Evolutionary conservation across 2,888 invertebrate species (phyloP), one percentile per base, ranked within the genome.

Genomic region (Hemistola chrysoprasaria): DNA sequence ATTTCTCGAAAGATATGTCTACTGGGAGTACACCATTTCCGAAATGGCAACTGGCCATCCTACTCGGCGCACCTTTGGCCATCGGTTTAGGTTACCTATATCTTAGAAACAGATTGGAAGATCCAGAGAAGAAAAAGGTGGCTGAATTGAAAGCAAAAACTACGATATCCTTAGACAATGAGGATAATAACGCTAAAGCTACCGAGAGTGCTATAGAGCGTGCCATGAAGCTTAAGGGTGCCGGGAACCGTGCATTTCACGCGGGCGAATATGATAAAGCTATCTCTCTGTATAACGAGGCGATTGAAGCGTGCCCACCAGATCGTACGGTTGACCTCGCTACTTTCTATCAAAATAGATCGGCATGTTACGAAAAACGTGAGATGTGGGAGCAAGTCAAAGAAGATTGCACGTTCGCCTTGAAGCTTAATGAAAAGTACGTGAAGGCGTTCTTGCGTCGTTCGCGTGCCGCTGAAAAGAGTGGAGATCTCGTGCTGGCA

Each of bases 331-430:
- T 91, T 0, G 96, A 96, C 57, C 83, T 97, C 38, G 94, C 98
- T 0, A 97, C 96, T 8, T 97, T 96, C 80, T 97, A 97, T 78
- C 98, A 98, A 78, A 98, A 98, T 73, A 93, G 98, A 61, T 98
- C 98, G 6, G 98, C 98, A 8, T 96, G 97, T 26, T 96, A 97
- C 78, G 98, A 98, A 78, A 95, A 97, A 78, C 86, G 97, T 68
- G 93, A 94, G 78, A 95, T 95, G 80, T 95, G 94, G 91, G 92
- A 92, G 47, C 91, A 94, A 52, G 97, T 97, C 0, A 94, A 96
- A 65, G 92, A 93, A 50, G 98, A 98, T 74, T 98, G 98, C 68
- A 92, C 94, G 1, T 92, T 91, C 66, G 97, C 98, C 1, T 89
- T 98, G 22, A 92, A 95, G 65, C 89, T 94, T 16, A 97, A 98